phyloP scores from a whole-genome alignment of 2,797 vertebrate species.

The Sebastes minor region DNA sequence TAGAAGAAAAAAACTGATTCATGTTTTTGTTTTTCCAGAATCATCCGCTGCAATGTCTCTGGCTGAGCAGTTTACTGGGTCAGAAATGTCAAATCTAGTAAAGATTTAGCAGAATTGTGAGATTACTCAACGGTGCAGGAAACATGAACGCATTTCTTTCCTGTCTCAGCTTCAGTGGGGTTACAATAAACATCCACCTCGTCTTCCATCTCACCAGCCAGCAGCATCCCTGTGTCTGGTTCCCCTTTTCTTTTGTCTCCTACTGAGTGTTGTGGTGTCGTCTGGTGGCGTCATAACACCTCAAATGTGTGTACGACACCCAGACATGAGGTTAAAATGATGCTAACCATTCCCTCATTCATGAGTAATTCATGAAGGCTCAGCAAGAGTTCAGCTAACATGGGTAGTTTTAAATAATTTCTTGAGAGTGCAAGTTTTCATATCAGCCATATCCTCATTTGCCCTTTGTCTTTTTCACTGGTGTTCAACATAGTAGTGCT shows the following conservation, averaged over 20 bases:
- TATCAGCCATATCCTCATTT: neutral
- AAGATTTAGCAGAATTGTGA: conserved; percentile 20
- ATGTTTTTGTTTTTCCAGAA: conserved; percentile 33
- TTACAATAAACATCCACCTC: conserved; percentile 4
- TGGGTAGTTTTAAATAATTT: neutral
- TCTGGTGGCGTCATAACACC: neutral
- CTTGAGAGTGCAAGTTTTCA: neutral
- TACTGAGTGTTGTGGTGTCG: neutral
- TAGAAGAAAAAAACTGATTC: conserved; percentile 29
- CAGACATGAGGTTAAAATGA: neutral
- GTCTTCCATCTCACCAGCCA: conserved; percentile 2
- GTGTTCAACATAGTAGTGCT: neutral
- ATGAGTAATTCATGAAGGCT: neutral
- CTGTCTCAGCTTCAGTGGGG: neutral
- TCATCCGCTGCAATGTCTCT: neutral
- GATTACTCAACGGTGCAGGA: conserved; percentile 4
- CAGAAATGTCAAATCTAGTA: conserved; percentile 34
- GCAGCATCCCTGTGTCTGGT: neutral
- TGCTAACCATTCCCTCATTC: neutral
- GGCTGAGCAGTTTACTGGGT: conserved; percentile 20
- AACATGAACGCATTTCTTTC: conserved; percentile 10
- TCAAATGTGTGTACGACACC: neutral
- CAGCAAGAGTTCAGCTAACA: neutral
- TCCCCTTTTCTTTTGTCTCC: neutral
- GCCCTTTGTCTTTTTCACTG: neutral